Percentiles rank a stretch among this genome's conserved stretches.
These are phyloP conservation scores for Erythrocercus mccallii DNA, from an alignment of 2,113 vertebrate genomes.

Conservation along the genomic window DNA sequence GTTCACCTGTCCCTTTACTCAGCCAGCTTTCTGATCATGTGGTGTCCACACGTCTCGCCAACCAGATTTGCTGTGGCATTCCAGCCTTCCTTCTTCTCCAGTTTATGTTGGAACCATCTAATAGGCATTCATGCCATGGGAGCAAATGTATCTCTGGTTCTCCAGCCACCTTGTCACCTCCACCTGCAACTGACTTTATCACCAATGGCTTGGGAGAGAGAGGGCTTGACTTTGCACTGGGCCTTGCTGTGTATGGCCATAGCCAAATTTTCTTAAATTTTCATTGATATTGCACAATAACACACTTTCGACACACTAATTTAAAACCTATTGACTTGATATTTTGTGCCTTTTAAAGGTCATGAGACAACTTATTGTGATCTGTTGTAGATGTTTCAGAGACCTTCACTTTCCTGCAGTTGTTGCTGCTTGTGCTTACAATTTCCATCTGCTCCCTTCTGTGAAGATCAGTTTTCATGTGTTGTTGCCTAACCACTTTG, in stretches of 20 bases:
- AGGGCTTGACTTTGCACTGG: neutral
- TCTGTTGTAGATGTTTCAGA: neutral
- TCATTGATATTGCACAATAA: neutral
- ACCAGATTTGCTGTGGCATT: neutral
- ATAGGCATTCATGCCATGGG: neutral
- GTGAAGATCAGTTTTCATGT: neutral
- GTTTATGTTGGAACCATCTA: neutral
- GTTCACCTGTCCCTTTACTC: neutral
- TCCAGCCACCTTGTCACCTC: neutral
- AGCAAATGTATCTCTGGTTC: neutral
- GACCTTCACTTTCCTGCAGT: neutral
- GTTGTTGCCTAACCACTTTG: neutral
- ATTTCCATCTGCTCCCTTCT: neutral
- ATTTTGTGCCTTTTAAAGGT: neutral
- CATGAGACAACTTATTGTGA: neutral
- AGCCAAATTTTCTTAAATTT: neutral
- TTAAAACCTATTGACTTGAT: neutral
- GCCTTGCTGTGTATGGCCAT: neutral
- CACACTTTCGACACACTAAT: neutral
- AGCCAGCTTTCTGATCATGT: neutral
- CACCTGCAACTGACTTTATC: neutral
- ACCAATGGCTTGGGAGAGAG: neutral
- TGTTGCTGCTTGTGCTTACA: neutral
- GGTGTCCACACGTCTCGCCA: rapidly evolving
- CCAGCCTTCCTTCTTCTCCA: neutral